Conservation (phyloP, 2,888 invertebrate genomes). For the Mactromeris polynyma region DNA sequence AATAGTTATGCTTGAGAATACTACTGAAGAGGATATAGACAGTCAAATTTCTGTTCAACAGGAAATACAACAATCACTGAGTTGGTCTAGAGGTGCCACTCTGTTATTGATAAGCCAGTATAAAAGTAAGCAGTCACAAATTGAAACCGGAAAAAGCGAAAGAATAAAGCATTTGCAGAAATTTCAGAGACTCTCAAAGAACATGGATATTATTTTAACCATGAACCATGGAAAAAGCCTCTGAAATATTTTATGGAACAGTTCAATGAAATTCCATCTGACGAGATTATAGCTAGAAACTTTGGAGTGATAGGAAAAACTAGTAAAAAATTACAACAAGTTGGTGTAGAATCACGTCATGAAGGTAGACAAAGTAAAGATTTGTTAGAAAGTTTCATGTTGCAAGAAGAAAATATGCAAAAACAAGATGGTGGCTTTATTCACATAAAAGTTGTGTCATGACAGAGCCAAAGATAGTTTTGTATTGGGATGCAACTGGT, state of each 20-base stretch:
- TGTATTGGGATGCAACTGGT: conserved; percentile 53
- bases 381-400: conserved; percentile 19
- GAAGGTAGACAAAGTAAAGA: conserved; percentile 19
- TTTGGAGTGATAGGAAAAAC: conserved; percentile 19
- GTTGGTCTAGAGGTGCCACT: not conserved
- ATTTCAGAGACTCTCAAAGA: not conserved
- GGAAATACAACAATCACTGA: not conserved
- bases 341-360: conserved; percentile 34
- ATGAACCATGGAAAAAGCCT: conserved; percentile 23
- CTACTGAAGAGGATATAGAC: not conserved
- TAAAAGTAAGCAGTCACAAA: not conserved
- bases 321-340: conserved; percentile 20
- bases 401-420: conserved; percentile 21
- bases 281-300: conserved; percentile 26
- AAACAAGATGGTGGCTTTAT: conserved; percentile 42
- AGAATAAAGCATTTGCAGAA: conserved; percentile 36
- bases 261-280: conserved; percentile 13
- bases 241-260: conserved; percentile 15
- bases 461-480: conserved; percentile 30
- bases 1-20: not conserved
- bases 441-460: conserved; percentile 45
- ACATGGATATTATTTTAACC: not conserved
- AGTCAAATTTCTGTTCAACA: not conserved
- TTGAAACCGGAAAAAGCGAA: conserved; percentile 5
- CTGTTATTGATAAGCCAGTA: conserved; percentile 13